Conservation (phyloP, 2,113 vertebrate species). For the Perccottus glenii region DNA sequence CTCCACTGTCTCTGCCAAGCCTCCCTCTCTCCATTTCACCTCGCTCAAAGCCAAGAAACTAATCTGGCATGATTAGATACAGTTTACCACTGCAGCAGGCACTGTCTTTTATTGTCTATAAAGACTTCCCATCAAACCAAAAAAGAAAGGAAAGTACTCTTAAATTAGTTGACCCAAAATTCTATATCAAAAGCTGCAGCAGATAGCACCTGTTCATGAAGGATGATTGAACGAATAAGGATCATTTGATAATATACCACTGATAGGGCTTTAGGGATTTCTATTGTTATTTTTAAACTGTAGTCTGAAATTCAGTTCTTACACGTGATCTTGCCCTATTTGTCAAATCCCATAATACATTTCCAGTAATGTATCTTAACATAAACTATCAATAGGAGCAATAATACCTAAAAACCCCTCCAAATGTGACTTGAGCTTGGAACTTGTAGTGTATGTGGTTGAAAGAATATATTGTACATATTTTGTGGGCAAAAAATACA, state of each 20-base stretch:
- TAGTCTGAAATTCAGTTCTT: not conserved
- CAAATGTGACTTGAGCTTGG: too few species aligned
- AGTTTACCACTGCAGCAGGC: slow-evolving; percentile 53
- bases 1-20: slow-evolving; percentile 55
- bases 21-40: slow-evolving; percentile 48
- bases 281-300: not conserved
- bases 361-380: too few species aligned
- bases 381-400: too few species aligned
- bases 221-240: not conserved
- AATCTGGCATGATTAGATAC: slow-evolving; percentile 66
- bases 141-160: slow-evolving; percentile 30
- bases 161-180: slow-evolving; percentile 31
- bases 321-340: not conserved
- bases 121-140: slow-evolving; percentile 29
- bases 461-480: too few species aligned
- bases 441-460: too few species aligned
- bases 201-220: slow-evolving; percentile 1
- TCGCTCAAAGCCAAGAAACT: slow-evolving; percentile 63
- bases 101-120: slow-evolving; percentile 57
- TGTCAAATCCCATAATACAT: too few species aligned
- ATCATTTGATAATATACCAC: not conserved
- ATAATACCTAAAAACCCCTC: too few species aligned
- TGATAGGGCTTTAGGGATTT: not conserved
- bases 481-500: too few species aligned
- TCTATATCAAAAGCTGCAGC: slow-evolving; percentile 16